Conservation (phyloP, 2,113 vertebrate genomes). For the Actenoides lindsayi region DNA sequence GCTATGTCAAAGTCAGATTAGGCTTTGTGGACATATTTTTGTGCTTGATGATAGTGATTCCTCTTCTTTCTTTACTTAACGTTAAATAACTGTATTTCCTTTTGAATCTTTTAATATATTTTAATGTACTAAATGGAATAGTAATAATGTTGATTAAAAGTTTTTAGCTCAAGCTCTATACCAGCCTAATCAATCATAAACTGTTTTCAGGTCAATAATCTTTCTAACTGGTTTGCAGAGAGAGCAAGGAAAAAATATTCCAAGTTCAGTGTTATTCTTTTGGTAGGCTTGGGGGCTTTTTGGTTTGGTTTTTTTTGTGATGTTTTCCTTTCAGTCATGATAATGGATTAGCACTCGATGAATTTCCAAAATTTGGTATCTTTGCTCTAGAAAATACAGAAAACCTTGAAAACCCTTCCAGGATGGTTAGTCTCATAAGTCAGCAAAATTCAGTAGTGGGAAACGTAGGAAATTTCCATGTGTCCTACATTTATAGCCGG, state of each 20-base stretch:
- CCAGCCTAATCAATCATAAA: not conserved
- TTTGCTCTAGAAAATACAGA: not conserved
- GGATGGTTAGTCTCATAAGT: not conserved
- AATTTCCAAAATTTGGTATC: not conserved
- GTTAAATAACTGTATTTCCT: not conserved
- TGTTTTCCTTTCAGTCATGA: not conserved
- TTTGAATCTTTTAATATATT: not conserved
- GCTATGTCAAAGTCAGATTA: not conserved
- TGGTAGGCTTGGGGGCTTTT: not conserved
- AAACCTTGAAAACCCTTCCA: not conserved
- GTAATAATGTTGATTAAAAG: not conserved
- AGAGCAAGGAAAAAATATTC: not conserved
- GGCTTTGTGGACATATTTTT: not conserved
- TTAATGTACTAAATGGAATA: not conserved
- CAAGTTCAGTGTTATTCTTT: not conserved
- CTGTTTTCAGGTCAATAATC: not conserved
- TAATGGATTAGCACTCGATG: not conserved
- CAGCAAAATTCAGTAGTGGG: not conserved
- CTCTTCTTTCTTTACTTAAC: not conserved
- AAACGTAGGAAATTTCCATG: not conserved
- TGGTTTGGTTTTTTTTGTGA: accelerated
- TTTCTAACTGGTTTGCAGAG: not conserved
- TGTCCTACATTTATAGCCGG: not conserved
- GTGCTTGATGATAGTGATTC: not conserved
- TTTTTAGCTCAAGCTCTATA: not conserved